These are phyloP conservation scores for Todiramphus saurophagus DNA, from an alignment of 2,113 vertebrate genomes.

Conservation along the genomic window DNA sequence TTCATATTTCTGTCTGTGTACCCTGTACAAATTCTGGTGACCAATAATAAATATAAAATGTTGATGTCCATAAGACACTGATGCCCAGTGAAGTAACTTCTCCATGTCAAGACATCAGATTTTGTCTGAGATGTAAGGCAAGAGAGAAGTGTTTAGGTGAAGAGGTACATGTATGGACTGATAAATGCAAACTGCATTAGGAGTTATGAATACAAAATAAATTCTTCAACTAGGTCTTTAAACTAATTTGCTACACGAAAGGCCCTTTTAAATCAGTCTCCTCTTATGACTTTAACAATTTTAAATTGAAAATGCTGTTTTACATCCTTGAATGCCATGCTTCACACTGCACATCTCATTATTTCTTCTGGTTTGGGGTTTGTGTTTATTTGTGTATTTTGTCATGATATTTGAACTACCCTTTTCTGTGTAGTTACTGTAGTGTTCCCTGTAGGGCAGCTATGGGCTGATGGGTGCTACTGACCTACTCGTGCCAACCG, in stretches of 20 bases:
- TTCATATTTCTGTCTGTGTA: neutral
- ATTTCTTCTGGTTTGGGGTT: neutral
- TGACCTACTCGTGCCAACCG: rapidly evolving
- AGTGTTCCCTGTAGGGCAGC: neutral
- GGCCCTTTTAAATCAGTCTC: neutral
- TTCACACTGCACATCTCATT: neutral
- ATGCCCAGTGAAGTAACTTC: neutral
- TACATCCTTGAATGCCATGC: neutral
- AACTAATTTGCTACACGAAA: neutral
- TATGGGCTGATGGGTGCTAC: neutral
- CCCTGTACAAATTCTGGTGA: neutral
- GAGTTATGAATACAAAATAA: neutral
- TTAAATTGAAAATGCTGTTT: neutral
- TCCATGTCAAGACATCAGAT: rapidly evolving
- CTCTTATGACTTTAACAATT: neutral
- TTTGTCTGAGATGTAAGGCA: neutral
- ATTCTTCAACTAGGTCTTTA: neutral
- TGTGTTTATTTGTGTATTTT: neutral
- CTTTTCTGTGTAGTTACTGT: neutral
- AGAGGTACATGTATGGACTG: neutral
- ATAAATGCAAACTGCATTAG: neutral
- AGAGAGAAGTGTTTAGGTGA: neutral
- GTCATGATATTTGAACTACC: neutral
- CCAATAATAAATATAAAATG: neutral
- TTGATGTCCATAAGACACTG: neutral